Evolutionary conservation across 2,888 invertebrate species (phyloP), one percentile per base, ranked within the genome.

Genomic region (Diaperis boleti): DNA sequence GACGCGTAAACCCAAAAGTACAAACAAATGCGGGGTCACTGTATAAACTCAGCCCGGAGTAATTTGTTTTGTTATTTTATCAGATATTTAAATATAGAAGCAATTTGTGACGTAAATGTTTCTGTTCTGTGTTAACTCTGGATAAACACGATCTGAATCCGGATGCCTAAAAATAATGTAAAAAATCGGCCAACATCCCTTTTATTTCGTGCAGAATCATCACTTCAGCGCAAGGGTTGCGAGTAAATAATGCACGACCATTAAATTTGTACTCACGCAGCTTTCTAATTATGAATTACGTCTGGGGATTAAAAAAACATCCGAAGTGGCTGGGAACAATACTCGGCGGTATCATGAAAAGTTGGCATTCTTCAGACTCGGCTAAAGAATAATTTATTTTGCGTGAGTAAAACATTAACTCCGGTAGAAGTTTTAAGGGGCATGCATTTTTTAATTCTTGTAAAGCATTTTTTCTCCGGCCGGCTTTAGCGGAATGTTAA

Each of bases 21-120:
- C 61, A 65, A 62, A 65, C 62, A 65, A 62, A 62, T 59, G 52
- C 15, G 10, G 29, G 45, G 45, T 29, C 49, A 18, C 49, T 52
- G 33, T 26, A 39, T 52, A 52, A 52, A 52, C 39, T 39, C 22
- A 37, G 20, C 35, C 31, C 31, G 10, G n/a, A 44, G 45, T 10
- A 17, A 14, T 33, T 49, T 49, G 49, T 42, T 42, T 20, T 42
- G 18, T 17, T 17, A 18, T 15, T 49, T 35, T 17, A 7, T 49
- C 35, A 33, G 49, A 49, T 49, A 49, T 49, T 20, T 49, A 49
- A 49, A 49, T 33, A 35, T 49, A 49, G 35, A 4, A 41, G 41
- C n/a, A n/a, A n/a, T n/a, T n/a, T n/a, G n/a, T n/a, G n/a, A n/a
- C n/a, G n/a, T n/a, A n/a, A n/a, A n/a, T n/a, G n/a, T n/a, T n/a